Conservation (phyloP, 1,140 invertebrate species). For the Brachionus rubens region DNA sequence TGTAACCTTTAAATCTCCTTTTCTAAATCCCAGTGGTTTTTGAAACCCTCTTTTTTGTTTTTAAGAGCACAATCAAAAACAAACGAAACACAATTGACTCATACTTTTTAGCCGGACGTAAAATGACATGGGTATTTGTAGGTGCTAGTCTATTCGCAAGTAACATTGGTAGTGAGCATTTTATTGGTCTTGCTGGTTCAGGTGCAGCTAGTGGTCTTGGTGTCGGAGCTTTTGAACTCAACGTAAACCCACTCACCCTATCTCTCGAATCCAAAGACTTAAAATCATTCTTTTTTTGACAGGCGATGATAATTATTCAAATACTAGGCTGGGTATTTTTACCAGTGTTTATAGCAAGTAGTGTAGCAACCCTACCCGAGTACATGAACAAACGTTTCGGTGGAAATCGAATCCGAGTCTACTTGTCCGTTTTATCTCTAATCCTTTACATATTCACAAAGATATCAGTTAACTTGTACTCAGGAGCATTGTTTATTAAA, state of each 20-base stretch:
- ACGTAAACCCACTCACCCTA: conserved; percentile 49
- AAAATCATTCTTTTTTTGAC: neutral
- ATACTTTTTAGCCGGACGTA: conserved; percentile 24
- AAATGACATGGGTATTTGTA: conserved; percentile 51
- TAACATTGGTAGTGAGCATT: conserved; percentile 67
- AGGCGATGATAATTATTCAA: conserved; percentile 62
- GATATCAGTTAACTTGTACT: conserved; percentile 63
- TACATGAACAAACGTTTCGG: conserved; percentile 65
- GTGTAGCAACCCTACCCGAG: conserved; percentile 65
- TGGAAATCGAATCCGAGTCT: conserved; percentile 63
- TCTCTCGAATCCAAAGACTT: neutral
- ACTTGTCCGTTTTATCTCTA: conserved; percentile 63
- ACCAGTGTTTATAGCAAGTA: conserved; percentile 64
- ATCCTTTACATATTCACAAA: conserved; percentile 66
- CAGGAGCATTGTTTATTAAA: conserved; percentile 64
- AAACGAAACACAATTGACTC: conserved; percentile 37
- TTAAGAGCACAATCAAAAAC: conserved; percentile 4
- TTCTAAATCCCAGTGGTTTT: neutral
- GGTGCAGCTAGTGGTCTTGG: conserved; percentile 62
- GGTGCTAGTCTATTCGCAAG: conserved; percentile 66
- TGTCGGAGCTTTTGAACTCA: conserved; percentile 65
- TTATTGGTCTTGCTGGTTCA: conserved; percentile 65
- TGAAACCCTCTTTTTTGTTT: neutral
- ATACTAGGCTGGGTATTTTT: conserved; percentile 66
- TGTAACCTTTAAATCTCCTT: neutral